Conservation (phyloP, 1,140 invertebrate species). For the Phenacoccus solenopsis region DNA sequence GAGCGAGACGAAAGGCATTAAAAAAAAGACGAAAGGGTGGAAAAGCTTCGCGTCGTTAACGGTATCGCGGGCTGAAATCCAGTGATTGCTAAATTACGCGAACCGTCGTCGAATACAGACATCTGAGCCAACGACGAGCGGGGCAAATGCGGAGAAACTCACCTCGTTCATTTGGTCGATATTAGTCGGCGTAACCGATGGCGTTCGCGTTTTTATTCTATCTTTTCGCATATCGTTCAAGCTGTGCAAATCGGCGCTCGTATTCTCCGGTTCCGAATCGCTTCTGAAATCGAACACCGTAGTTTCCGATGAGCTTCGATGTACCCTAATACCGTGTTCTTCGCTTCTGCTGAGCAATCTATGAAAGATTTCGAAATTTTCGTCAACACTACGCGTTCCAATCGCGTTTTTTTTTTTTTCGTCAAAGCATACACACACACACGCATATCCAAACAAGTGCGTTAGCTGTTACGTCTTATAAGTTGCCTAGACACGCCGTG, state of each 20-base stretch:
- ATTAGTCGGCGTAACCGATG: neutral
- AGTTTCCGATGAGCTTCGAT: conserved; percentile 46
- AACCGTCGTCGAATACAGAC: too few species aligned
- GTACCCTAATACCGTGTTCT: conserved; percentile 28
- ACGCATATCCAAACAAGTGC: neutral
- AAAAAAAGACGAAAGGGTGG: too few species aligned
- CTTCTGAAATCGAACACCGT: conserved; percentile 41
- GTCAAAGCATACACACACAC: neutral
- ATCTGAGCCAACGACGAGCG: too few species aligned
- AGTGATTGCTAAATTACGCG: too few species aligned
- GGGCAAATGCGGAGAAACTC: neutral
- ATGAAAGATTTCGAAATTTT: too few species aligned
- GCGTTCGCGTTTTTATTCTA: conserved; percentile 11
- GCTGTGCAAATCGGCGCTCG: neutral
- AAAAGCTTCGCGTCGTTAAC: too few species aligned
- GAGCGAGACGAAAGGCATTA: too few species aligned
- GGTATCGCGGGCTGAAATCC: too few species aligned
- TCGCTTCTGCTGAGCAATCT: conserved; percentile 11
- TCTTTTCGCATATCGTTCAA: conserved; percentile 18
- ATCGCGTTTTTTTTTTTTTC: neutral
- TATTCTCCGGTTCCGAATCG: conserved; percentile 18
- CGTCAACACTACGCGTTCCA: too few species aligned
- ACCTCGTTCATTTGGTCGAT: conserved; percentile 5
- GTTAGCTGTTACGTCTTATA: neutral
- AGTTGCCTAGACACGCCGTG: neutral